Evolutionary conservation across 2,113 vertebrate genomes (phyloP).

Genomic region (Eira barbara): DNA sequence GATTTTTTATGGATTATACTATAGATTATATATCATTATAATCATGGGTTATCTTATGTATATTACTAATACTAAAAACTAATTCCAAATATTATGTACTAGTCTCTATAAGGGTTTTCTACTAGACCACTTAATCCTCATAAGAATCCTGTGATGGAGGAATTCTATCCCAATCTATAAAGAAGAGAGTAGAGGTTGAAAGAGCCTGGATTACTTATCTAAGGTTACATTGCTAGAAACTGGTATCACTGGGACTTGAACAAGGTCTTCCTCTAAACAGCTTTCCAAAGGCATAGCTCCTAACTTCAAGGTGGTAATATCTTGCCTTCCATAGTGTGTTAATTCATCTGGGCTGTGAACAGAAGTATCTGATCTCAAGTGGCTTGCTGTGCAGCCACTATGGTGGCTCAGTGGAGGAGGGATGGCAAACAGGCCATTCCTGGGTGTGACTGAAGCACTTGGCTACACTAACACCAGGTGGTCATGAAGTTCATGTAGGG

Average conservation of each 20-base stretch:
- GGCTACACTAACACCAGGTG: not conserved
- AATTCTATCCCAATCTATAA: not conserved
- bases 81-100: not conserved
- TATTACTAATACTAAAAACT: not conserved
- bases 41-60: not conserved
- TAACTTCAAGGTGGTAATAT: not conserved
- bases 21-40: not conserved
- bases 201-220: not conserved
- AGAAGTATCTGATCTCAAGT: not conserved
- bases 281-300: not conserved
- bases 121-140: not conserved
- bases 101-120: slow-evolving; percentile 10
- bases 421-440: not conserved
- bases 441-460: not conserved
- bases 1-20: not conserved
- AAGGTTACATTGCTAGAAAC: not conserved
- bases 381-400: too few species aligned
- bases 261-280: not conserved
- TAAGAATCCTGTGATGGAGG: not conserved
- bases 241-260: not conserved
- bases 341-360: not conserved
- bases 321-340: not conserved
- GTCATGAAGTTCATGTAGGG: not conserved
- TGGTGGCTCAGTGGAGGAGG: not conserved
- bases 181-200: not conserved